Base-by-base conservation (phyloP, 1,140 invertebrate genomes). In the Apis florea region DNA sequence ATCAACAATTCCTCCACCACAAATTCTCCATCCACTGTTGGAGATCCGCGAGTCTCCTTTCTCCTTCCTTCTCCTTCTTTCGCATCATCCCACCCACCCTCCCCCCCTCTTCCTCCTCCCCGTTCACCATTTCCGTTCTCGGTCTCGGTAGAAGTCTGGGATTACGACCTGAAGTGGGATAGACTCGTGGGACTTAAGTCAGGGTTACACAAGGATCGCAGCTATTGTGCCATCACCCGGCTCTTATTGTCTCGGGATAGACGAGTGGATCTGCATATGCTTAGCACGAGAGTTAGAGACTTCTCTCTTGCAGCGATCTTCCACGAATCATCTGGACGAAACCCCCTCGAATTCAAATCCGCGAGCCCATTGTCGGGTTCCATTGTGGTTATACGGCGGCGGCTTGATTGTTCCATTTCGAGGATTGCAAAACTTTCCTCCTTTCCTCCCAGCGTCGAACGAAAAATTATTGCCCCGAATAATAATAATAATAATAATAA, bases 241-340 rank as follows among this genome's bases (percentile, higher is more conserved):
- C 81, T 86, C 86, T 93, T 88, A 93, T 94, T 94, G 93, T 94
- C 89, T 94, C 90, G 89, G 89, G 91, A 92, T 93, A 93, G 92
- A 94, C 92, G 93, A 94, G 93, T 94, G 91, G 93, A 94, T 94
- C 93, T 93, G 92, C 93, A 94, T 94, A 94, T 93, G 92, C 92
- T 94, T 94, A 94, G 90, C 92, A 80, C 88, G 83, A 83, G 92
- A 92, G 92, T 94, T 93, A 93, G 90, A 93, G 90, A 93, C 91
- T 89, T 84, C 84, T 84, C 84, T 84, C 86, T 76, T 40, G 4
- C 26, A 17, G 75, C 87, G 78, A 84, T 88, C 87, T 88, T 66
- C 56, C 81, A 66, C 83, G 87, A 88, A 88, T 88, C 87, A 88
- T 88, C 87, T 83, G 80, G 64, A 79, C 76, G n/a, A n/a, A n/a